Conservation (phyloP, 2,888 invertebrate genomes). For the Pandemis cinnamomeana region DNA sequence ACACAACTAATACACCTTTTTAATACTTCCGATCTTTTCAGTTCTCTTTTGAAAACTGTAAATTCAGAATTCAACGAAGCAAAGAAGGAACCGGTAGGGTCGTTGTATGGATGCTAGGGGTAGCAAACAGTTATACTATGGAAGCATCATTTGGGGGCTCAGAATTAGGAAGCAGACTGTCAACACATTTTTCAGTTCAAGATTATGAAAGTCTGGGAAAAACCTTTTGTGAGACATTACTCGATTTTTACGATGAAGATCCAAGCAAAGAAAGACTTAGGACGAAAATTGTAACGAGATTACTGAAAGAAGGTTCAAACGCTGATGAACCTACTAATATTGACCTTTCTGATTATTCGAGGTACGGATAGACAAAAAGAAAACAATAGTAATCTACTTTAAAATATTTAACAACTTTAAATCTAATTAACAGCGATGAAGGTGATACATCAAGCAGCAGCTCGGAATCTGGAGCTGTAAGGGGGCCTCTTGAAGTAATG, state of each 20-base stretch:
- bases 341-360: constrained; percentile 93
- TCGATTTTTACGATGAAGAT: constrained; percentile 95
- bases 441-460: constrained; percentile 90
- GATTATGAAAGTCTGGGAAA: constrained; percentile 89
- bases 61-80: constrained; percentile 95
- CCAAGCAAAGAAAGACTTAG: constrained; percentile 92
- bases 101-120: constrained; percentile 97
- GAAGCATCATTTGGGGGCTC: constrained; percentile 98
- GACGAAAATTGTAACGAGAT: constrained; percentile 91
- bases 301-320: constrained; percentile 92
- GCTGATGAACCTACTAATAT: constrained; percentile 96
- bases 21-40: constrained; percentile 61
- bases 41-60: constrained; percentile 98
- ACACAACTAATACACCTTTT: not conserved
- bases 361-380: constrained; percentile 75
- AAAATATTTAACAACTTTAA: not conserved
- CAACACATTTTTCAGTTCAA: constrained; percentile 93
- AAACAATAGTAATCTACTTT: constrained; percentile 13
- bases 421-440: constrained; percentile 86
- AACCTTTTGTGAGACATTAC: constrained; percentile 95
- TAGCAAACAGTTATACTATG: constrained; percentile 97
- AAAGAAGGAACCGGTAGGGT: constrained; percentile 98
- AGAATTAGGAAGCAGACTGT: constrained; percentile 90
- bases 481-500: constrained; percentile 79
- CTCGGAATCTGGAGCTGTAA: constrained; percentile 86